Base-by-base conservation (phyloP, 2,797 vertebrate species). In the Heliangelus exortis region DNA sequence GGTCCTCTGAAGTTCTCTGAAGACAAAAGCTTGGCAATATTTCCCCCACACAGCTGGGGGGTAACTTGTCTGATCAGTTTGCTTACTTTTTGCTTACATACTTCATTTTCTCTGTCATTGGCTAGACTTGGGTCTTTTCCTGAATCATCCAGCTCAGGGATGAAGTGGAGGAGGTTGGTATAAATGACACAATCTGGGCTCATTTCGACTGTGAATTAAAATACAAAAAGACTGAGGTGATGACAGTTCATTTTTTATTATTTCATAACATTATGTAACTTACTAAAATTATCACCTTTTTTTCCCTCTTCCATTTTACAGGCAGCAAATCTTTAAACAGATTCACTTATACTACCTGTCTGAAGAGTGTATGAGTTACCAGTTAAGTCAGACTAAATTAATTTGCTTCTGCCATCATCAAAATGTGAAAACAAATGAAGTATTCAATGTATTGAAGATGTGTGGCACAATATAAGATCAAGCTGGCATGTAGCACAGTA, bases 261-360 rank as follows among this genome's bases (percentile, higher is more conserved):
- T 89, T 94, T 89, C 71, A 63, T 82, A 95, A 77, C 73, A 73
- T 97, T 94, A 90, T 83, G 41, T 92, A 91, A 91, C 76, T 75
- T 92, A 77, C 83, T 92, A 93, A 94, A 96, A 93, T 91, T 89
- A 89, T 66, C 29, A 31, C 31, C 39, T 68, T 77, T 72, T 39
- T 34, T 8, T 3, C 7, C 14, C 7, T 12, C 20, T 89, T 77
- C 34, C 28, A 66, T 90, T 96, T 92, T 81, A 58, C 25, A 81
- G 88, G 25, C 91, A 92, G 86, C 95, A 95, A 88, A 93, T 89
- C 72, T 58, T 95, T 71, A 47, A 91, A 89, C 23, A 87, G 10
- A 26, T 96, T 95, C 50, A 87, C 92, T 77, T 84, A 53, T 67
- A 54, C 66, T 65, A 94, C 73, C 72, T 87, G 72, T 80, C 61